Evolutionary conservation across 2,113 vertebrate genomes (phyloP).

Genomic region (Rhea pennata): DNA sequence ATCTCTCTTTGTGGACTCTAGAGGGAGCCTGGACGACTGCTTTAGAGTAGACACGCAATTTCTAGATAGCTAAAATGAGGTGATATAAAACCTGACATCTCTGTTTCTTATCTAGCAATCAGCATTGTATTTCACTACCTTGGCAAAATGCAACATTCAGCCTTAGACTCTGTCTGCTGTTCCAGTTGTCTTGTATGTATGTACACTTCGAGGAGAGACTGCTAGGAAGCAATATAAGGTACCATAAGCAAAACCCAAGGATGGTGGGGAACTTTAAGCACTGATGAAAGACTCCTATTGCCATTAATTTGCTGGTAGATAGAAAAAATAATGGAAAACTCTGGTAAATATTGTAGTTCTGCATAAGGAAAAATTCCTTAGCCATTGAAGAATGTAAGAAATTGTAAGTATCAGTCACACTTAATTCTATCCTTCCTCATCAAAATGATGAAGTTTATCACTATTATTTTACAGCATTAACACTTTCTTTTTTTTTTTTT

Average conservation of each 20-base stretch:
- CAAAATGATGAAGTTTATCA: neutral
- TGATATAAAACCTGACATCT: neutral
- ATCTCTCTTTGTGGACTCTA: neutral
- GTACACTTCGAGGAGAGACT: neutral
- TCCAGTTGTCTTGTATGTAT: neutral
- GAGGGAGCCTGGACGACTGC: slow-evolving; percentile 41
- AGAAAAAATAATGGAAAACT: neutral
- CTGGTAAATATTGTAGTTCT: neutral
- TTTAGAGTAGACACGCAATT: neutral
- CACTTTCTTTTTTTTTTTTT: neutral
- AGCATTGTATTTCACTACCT: neutral
- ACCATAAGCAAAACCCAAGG: neutral
- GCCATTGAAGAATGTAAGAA: neutral
- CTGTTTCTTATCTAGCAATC: neutral
- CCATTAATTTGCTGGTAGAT: neutral
- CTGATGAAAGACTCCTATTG: neutral
- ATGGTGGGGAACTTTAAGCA: neutral
- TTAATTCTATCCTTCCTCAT: neutral
- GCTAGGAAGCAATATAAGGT: neutral
- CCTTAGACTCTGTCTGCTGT: neutral
- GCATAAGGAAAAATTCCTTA: neutral
- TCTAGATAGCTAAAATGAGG: neutral
- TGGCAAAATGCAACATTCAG: neutral
- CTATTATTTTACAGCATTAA: neutral
- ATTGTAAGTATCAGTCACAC: neutral